Base-by-base conservation (phyloP, 2,888 invertebrate species). In the Euclidia mi region DNA sequence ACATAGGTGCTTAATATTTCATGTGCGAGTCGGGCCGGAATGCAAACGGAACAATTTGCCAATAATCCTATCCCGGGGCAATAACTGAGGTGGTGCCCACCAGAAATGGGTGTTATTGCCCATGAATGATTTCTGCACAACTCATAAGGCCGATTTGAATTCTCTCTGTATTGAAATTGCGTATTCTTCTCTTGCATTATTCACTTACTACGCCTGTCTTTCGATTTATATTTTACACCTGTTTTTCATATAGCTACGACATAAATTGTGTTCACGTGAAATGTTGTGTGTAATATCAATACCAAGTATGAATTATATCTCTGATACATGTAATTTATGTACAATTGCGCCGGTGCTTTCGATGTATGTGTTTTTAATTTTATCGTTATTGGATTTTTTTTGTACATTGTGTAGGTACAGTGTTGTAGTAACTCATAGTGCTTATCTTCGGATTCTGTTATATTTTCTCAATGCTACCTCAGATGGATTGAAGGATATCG, bases 21-120 rank as follows among this genome's bases (percentile, higher is more conserved):
- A 90, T 82, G 88, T 87, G 87, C 85, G 86, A 85, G 81, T 79
- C 84, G 79, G 82, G 75, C 76, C 82, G 89, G 91, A 91, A 92
- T 90, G 90, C 85, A 89, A 88, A 85, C 89, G 85, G 91, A 92
- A 91, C 92, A 92, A 93, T 93, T 92, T 91, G 89, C 92, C 92
- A 93, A 92, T 92, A 92, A 91, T 91, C 90, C 91, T 87, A 89
- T 89, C 90, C 85, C 84, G 79, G 80, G 85, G 88, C n/a, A n/a
- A n/a, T n/a, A n/a, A n/a, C n/a, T n/a, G n/a, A n/a, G n/a, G n/a
- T n/a, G n/a, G n/a, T n/a, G n/a, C n/a, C n/a, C 80, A n/a, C n/a
- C n/a, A n/a, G n/a, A n/a, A n/a, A n/a, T n/a, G n/a, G n/a, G n/a
- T n/a, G n/a, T n/a, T n/a, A 37, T 46, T 46, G 46, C 46, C 46